Base-by-base conservation (phyloP, 1,140 invertebrate genomes). In the Drosophila grimshawi region DNA sequence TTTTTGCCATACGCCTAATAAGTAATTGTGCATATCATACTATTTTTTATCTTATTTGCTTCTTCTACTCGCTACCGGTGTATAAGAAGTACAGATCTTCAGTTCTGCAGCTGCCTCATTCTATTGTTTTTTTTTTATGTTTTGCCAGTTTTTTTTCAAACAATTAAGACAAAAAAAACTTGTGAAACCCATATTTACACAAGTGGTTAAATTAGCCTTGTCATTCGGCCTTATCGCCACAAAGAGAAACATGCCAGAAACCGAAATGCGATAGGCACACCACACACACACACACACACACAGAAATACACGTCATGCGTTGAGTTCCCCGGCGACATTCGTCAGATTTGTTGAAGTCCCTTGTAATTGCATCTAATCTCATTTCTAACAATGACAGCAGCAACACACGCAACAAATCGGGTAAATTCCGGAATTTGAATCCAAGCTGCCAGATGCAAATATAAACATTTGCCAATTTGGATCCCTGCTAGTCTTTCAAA, bases 221-320 rank as follows among this genome's bases (percentile, higher is more conserved):
- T 62, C 71, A 74, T 62, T 69, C 57, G 45, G 30, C 56, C 65
- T 74, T 74, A 74, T 74, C 71, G 51, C 56, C 6, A 27, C 2
- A 19, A 56, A 8, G 19, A 10, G 35, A 56, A 35, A 32, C 35
- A 27, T 4, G 5, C 8, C 39, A 71, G 4, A 51, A 57, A 57
- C 27, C 37, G 37, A 41, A 72, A 53, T 51, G 32, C 39, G 39
- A 51, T 53, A 48, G 5, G 30, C 45, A 67, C 32, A 41, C 35
- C 6, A 51, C 43, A 39, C 51, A 37, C 56, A 49, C 53, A 48
- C 39, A 33, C 33, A 45, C 7, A 62, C 43, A 33, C n/a, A 11
- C 49, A 55, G 4, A 37, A 0, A 48, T 5, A 48, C 6, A 30
- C 48, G 27, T 52, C 32, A 48, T 46, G 19, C 19, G 39, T 37